These are phyloP conservation scores for Pristionchus mayeri DNA, from an alignment of 2,888 invertebrate species.

Conservation along the genomic window DNA sequence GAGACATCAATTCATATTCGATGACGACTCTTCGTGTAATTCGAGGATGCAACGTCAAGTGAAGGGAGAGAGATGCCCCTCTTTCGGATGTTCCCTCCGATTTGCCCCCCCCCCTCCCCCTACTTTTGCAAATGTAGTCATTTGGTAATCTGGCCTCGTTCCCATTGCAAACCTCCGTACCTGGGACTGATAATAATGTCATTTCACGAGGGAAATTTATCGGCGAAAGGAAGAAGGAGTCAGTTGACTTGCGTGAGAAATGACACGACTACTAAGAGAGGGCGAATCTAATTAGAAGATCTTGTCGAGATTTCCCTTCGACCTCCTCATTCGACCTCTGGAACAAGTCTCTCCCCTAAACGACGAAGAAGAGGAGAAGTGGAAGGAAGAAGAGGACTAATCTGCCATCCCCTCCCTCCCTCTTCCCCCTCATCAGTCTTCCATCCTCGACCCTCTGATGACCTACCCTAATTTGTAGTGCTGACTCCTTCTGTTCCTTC, in stretches of 20 bases:
- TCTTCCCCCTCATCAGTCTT: not conserved
- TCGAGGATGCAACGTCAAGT: not conserved
- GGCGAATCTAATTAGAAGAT: slow-evolving; percentile 34
- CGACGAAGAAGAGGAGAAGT: not conserved
- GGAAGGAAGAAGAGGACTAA: not conserved
- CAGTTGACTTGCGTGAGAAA: slow-evolving; percentile 37
- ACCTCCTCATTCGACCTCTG: not conserved
- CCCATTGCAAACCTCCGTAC: not conserved
- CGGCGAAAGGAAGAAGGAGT: not conserved
- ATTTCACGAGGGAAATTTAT: slow-evolving; percentile 4
- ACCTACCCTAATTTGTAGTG: slow-evolving; percentile 21
- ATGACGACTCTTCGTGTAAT: slow-evolving; percentile 26
- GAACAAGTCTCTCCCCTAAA: not conserved
- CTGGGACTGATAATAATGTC: slow-evolving; percentile 7
- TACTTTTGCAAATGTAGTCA: not conserved
- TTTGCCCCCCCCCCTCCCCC: not conserved
- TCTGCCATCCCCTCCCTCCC: not conserved
- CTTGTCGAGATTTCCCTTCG: slow-evolving; percentile 14
- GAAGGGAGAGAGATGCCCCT: not conserved
- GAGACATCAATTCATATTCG: slow-evolving; percentile 22
- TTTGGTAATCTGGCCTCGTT: too few relatives aligned
- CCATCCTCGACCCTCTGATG: slow-evolving; percentile 1
- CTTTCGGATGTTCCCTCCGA: not conserved
- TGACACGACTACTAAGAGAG: slow-evolving; percentile 34
- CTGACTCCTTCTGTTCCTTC: not conserved